These are phyloP conservation scores for Allenopithecus nigroviridis DNA, from an alignment of 2,797 vertebrate genomes.

Conservation along the genomic window DNA sequence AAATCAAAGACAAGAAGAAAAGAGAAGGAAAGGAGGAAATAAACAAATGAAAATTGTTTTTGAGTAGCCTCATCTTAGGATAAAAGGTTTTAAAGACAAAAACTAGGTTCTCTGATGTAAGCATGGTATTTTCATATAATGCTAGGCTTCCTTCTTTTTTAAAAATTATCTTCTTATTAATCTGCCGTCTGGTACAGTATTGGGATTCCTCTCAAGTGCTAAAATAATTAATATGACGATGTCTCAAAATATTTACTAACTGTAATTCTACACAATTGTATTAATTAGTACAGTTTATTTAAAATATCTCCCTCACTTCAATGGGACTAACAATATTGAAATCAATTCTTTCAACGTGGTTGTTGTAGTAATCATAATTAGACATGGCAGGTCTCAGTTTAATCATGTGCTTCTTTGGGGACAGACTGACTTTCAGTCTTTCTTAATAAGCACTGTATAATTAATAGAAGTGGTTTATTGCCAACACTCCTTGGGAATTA, in stretches of 20 bases:
- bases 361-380: constrained; percentile 25
- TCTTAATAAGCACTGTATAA: neutral
- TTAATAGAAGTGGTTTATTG: constrained; percentile 7
- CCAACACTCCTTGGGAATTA: neutral
- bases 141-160: neutral
- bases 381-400: neutral
- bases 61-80: neutral
- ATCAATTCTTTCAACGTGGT: neutral
- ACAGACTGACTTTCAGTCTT: neutral
- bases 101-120: neutral
- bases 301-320: neutral
- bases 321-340: neutral
- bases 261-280: neutral
- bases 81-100: neutral
- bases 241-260: neutral
- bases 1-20: neutral
- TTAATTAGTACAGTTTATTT: neutral
- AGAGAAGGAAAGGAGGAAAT: neutral
- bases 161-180: neutral
- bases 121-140: neutral
- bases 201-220: neutral
- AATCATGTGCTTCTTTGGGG: neutral
- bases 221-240: neutral
- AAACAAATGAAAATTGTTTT: neutral
- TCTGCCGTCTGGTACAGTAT: neutral